A percentile compares a stretch with the other conserved stretches of the same genome.
Conservation (phyloP, 2,888 invertebrate genomes). For the Megamerina dolium region DNA sequence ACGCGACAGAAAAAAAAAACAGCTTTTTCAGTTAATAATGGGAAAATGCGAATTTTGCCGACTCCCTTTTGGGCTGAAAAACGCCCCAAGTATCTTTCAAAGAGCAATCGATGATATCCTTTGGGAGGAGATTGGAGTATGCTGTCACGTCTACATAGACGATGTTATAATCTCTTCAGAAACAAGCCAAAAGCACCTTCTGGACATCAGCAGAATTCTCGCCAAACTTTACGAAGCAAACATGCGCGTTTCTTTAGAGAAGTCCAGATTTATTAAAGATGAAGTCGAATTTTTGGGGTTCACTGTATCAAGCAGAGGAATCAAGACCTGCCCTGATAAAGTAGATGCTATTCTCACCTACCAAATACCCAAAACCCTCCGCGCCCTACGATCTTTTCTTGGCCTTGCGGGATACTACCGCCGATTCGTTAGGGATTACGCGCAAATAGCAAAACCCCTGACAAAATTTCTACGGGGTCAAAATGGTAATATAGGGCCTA, state of each 20-base stretch:
- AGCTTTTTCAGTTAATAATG: conserved; percentile 1
- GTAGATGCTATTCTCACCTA: conserved; percentile 8
- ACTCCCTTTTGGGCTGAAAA: conserved; percentile 5
- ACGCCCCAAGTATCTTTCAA: conserved; percentile 6
- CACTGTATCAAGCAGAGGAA: no score
- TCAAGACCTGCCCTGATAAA: no score
- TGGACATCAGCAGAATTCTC: conserved; percentile 4
- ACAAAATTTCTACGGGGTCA: conserved; percentile 16
- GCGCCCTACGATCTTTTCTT: conserved; percentile 4
- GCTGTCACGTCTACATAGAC: conserved; percentile 11
- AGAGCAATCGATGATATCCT: conserved; percentile 5
- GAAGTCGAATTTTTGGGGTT: no score
- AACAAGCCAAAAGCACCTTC: not conserved
- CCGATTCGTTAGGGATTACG: conserved; percentile 12
- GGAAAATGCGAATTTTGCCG: conserved; percentile 3
- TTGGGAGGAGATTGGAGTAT: conserved; percentile 3
- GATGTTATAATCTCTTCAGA: not conserved
- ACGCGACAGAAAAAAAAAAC: conserved; percentile 10
- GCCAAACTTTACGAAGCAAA: conserved; percentile 1
- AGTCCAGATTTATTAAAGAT: no score
- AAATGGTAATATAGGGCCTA: conserved; percentile 12
- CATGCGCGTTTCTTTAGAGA: conserved; percentile 3
- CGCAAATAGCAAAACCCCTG: conserved; percentile 6
- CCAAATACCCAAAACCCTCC: conserved; percentile 2
- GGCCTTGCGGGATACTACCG: conserved; percentile 9